Evolutionary conservation across 2,113 vertebrate genomes (phyloP), one percentile per base, ranked within the genome.

Genomic region (Peromyscus maniculatus): DNA sequence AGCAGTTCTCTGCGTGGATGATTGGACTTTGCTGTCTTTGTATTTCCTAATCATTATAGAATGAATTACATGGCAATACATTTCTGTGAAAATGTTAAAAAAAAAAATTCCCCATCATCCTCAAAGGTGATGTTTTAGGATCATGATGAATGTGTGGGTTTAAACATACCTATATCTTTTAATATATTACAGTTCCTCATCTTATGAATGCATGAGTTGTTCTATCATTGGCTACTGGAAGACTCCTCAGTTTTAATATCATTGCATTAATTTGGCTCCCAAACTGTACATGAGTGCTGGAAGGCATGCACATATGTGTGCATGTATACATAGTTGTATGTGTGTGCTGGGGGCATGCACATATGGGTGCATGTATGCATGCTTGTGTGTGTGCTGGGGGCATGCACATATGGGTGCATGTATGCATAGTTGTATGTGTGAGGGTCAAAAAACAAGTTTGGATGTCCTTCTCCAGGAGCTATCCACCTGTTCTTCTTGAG

Each of bases 61-160:
- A 22, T 8, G 21, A 79, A 55, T 57, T 43, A 55, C 49, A 22
- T 17, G 24, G 62, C 49, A 71, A 75, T 88, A 33, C 57, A 55
- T 39, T 83, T 77, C 69, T 72, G 52, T 82, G 26, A 39, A 49
- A 59, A 66, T 24, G 3, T 13, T 52, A 52, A 52, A 52, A 52
- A 49, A 49, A 49, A 52, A 52, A 52, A 52, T 10, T 52, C 52
- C 52, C 66, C 15, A 24, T 52, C 22, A 22, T 24, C 39, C 71
- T 69, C 46, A n/a, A 52, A 46, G 46, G 66, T 66, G n/a, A 46
- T 22, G 33, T 71, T 62, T 49, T 33, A 26, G 31, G 8, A 21
- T 46, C 46, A 0, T 21, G 36, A 69, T 11, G 19, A 26, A 62
- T 4, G 2, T 7, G 1, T 0, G 19, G 36, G 49, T 19, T 22